These are phyloP conservation scores for Phaonia tiefii DNA, from an alignment of 2,888 invertebrate genomes.

Conservation along the genomic window DNA sequence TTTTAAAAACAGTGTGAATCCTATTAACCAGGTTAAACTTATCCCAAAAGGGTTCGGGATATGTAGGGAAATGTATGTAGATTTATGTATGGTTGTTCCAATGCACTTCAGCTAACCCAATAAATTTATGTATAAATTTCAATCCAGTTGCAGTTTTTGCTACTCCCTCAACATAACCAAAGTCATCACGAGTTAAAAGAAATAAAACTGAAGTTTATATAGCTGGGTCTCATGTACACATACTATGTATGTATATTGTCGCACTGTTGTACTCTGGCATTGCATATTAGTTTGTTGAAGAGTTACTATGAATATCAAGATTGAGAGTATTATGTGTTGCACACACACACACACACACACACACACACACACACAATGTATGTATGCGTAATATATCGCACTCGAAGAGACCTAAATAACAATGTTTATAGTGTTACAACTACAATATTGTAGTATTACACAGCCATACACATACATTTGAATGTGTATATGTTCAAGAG, in stretches of 20 bases:
- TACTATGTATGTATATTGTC: no score
- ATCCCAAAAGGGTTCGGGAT: no score
- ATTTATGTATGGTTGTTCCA: no score
- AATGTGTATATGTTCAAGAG: not conserved
- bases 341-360: no score
- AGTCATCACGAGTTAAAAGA: constrained; percentile 6
- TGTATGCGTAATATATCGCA: not conserved
- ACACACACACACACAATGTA: not conserved
- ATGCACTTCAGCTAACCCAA: no score
- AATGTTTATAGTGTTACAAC: constrained; percentile 35
- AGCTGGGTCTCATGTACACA: not conserved
- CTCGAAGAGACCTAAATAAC: constrained; percentile 19
- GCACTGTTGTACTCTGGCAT: not conserved
- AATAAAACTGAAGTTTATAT: constrained; percentile 17
- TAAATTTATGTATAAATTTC: no score
- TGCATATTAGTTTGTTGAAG: not conserved
- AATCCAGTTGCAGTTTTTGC: no score
- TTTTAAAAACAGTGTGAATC: no score
- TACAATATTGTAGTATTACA: constrained; percentile 21
- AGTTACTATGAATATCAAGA: constrained; percentile 28
- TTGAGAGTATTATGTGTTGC: not conserved
- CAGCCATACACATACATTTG: not conserved
- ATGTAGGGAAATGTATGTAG: no score
- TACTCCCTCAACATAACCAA: not conserved
- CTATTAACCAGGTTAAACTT: no score